Base-by-base conservation (phyloP, 23 tunicate genomes). In the Halocynthia aurantium region DNA sequence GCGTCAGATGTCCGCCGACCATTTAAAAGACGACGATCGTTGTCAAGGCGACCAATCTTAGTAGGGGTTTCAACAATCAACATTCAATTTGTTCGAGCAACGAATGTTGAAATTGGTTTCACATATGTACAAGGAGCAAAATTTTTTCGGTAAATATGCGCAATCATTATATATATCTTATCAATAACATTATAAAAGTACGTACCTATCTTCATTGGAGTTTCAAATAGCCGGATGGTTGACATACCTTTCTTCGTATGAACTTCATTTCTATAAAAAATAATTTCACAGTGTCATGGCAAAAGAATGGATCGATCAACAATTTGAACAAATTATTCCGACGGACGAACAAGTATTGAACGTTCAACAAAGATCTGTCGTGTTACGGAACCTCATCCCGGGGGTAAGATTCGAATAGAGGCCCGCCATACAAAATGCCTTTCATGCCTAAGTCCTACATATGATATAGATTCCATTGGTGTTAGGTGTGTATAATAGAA, bases 31-130 rank as follows among this genome's bases (percentile, higher is more conserved):
- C 70, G 70, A 20, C n/a, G 70, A 65, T 65, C 70, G 15, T 61
- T 44, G 22, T 40, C 53, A 11, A 67, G 50, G 13, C 22, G 81
- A 15, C 72, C 57, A 17, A 40, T 77, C 7, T 12, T 6, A 10
- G 15, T 18, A 49, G 80, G 68, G 8, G 51, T 9, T 7, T 56
- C 60, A 20, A 21, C 62, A 51, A 9, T 85, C 8, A 85, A 85
- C 66, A 51, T 85, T 49, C 70, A 78, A 63, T 72, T 77, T 69
- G 53, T 78, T 11, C 52, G 78, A 53, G 67, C 90, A 54, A 72
- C 83, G 0, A 31, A 77, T 50, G 61, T 85, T 5, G 71, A 85
- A 66, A 70, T 85, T 53, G 90, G 90, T 6, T 85, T 85, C 22
- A 18, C 50, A n/a, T 76, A 52, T 18, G 57, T 69, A 11, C 71